phyloP scores from a whole-genome alignment of 2,888 invertebrate species.

The Ferrisia virgata region DNA sequence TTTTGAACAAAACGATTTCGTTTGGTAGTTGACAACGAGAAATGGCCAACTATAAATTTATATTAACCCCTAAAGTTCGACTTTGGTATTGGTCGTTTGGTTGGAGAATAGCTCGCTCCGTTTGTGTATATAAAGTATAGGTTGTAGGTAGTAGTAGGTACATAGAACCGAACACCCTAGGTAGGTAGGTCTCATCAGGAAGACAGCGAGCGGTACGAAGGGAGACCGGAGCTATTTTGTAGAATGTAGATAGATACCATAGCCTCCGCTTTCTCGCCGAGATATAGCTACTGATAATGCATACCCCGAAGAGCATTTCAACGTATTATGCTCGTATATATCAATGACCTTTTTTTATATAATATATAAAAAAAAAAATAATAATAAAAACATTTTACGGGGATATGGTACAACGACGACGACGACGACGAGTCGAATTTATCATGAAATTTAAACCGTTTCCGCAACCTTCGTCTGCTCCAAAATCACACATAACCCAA shows the following conservation, averaged over 20 bases:
- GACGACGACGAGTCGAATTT: not conserved
- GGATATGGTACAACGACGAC: not conserved
- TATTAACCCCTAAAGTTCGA: constrained; percentile 39
- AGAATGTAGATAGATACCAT: too few species aligned
- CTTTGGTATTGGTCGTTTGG: constrained; percentile 18
- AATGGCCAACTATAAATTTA: constrained; percentile 42
- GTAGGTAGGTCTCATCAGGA: not conserved
- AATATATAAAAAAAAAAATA: too few species aligned
- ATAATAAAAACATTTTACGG: not conserved
- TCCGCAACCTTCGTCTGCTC: not conserved
- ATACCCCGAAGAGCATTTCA: not conserved
- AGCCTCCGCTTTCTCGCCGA: not conserved
- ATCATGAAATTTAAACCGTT: not conserved
- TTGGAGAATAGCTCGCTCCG: not conserved
- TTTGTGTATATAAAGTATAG: not conserved
- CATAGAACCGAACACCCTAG: not conserved
- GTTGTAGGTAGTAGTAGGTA: too few species aligned
- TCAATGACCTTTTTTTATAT: not conserved
- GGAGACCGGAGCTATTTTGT: not conserved
- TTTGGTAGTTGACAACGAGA: constrained; percentile 39
- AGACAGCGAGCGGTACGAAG: not conserved
- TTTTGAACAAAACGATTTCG: constrained; percentile 25
- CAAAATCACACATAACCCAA: not conserved
- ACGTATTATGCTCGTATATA: not conserved
- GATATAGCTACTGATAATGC: constrained; percentile 5